Percentiles rank a stretch among this genome's conserved stretches.
These are phyloP conservation scores for Neoseiulus cucumeris DNA, from an alignment of 1,140 invertebrate genomes.

Conservation along the genomic window DNA sequence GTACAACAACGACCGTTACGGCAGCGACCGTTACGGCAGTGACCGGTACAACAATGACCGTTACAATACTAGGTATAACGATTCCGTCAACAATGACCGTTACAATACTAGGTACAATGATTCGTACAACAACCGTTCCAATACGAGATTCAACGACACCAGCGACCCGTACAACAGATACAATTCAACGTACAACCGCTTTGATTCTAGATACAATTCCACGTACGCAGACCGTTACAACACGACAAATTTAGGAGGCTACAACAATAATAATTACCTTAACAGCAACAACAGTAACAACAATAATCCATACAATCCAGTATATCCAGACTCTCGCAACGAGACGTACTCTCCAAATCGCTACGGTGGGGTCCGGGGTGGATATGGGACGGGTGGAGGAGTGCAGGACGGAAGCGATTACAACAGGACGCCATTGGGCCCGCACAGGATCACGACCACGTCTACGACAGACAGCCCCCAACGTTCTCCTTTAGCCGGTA, in stretches of 20 bases:
- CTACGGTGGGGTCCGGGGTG: slow-evolving; percentile 8
- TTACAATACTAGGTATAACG: neutral
- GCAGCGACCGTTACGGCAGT: neutral
- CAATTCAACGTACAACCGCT: neutral
- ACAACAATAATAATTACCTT: neutral
- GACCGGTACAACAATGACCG: neutral
- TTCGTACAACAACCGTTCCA: neutral
- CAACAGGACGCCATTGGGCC: slow-evolving; percentile 1
- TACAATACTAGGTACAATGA: neutral
- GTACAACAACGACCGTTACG: neutral
- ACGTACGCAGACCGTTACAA: neutral
- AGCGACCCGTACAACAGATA: neutral
- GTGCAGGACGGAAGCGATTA: neutral
- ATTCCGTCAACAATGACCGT: neutral
- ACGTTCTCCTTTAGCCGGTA: neutral
- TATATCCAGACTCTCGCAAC: neutral
- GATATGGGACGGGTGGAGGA: neutral
- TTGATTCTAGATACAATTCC: neutral
- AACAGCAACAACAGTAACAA: neutral
- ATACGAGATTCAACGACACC: neutral
- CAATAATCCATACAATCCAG: neutral
- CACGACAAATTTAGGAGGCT: neutral
- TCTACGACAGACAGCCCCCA: slow-evolving; percentile 7
- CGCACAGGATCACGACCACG: slow-evolving; percentile 10
- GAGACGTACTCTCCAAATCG: neutral